Conservation (phyloP, 2,113 vertebrate species). For the Orthonyx spaldingii region DNA sequence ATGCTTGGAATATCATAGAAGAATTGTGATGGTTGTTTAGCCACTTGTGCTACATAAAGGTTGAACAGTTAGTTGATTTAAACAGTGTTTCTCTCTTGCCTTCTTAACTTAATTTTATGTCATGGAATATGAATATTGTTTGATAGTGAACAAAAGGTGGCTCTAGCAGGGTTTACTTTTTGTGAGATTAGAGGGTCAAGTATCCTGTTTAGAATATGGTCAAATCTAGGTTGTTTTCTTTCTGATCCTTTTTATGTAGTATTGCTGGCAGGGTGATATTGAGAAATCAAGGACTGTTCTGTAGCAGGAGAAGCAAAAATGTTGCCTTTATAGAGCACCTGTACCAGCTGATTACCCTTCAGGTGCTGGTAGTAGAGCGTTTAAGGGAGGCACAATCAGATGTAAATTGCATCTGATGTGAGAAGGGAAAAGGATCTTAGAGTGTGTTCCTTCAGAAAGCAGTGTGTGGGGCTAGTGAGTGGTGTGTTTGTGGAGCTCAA, state of each 20-base stretch:
- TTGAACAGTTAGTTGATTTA: not conserved
- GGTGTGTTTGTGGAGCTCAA: not conserved
- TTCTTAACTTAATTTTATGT: not conserved
- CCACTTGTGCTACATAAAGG: not conserved
- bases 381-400: not conserved
- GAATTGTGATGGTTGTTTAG: not conserved
- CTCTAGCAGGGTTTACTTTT: not conserved
- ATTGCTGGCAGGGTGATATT: not conserved
- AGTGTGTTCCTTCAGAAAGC: not conserved
- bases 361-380: not conserved
- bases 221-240: not conserved
- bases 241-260: not conserved
- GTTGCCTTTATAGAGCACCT: not conserved
- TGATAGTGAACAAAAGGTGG: not conserved
- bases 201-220: not conserved
- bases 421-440: not conserved
- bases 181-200: not conserved
- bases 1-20: not conserved
- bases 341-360: not conserved
- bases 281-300: not conserved
- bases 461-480: not conserved
- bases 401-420: not conserved
- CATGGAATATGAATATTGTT: not conserved
- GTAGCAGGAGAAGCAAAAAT: not conserved
- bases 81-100: not conserved